These are phyloP conservation scores for Menidia menidia DNA, from an alignment of 2,797 vertebrate species.

Conservation along the genomic window DNA sequence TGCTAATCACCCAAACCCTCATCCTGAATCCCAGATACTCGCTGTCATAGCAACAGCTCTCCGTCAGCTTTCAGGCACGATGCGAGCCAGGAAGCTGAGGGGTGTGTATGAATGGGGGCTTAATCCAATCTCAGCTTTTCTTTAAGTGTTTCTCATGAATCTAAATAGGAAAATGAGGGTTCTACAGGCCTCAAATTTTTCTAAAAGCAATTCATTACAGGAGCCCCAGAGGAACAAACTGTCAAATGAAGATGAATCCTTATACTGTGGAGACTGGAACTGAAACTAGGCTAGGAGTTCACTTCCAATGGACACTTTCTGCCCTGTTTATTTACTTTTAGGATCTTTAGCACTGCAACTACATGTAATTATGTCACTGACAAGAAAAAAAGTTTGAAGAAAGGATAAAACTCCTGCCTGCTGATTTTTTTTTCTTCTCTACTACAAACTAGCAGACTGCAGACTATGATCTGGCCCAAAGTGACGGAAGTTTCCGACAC, in stretches of 20 bases:
- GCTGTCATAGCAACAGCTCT: conserved; percentile 50
- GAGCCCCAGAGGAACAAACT: conserved; percentile 32
- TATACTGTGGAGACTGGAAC: conserved; percentile 11
- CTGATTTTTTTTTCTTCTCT: neutral
- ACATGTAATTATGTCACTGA: too few species aligned
- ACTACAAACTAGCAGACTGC: conserved; percentile 5
- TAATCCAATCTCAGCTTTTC: conserved; percentile 15
- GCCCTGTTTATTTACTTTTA: conserved; percentile 3
- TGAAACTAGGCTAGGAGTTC: conserved; percentile 22
- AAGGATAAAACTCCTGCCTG: neutral
- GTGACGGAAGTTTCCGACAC: conserved; percentile 37
- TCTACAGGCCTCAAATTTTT: conserved; percentile 9
- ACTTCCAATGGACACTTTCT: neutral
- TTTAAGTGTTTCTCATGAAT: conserved; percentile 22
- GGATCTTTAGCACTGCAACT: neutral
- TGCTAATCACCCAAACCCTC: conserved; percentile 44
- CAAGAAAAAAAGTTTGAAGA: too few species aligned
- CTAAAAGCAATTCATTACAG: conserved; percentile 4
- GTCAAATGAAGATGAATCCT: neutral
- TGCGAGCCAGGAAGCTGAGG: conserved; percentile 25
- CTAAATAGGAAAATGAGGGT: conserved; percentile 20
- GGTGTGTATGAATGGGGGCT: conserved; percentile 1
- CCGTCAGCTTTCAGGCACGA: conserved; percentile 27
- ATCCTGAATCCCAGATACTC: conserved; percentile 30
- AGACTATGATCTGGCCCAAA: conserved; percentile 21